Conservation (phyloP, 2,113 vertebrate species). For the Pluvianellus socialis region DNA sequence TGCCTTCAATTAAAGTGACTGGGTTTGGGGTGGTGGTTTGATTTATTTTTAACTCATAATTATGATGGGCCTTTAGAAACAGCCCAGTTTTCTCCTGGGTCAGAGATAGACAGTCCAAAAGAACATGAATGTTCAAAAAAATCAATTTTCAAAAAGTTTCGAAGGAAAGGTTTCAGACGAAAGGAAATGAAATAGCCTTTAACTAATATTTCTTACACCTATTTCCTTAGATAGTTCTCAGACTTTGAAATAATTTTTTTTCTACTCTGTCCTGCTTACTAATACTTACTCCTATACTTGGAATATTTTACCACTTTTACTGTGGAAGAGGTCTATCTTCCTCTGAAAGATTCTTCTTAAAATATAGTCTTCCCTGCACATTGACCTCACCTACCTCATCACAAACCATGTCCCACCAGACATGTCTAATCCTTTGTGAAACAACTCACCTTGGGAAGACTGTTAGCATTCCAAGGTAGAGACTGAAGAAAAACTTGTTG, state of each 20-base stretch:
- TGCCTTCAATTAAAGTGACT: not conserved
- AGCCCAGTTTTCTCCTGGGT: not conserved
- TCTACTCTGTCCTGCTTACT: not conserved
- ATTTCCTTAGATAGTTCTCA: not conserved
- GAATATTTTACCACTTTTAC: not conserved
- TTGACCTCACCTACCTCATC: not conserved
- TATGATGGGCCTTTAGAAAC: not conserved
- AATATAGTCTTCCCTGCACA: not conserved
- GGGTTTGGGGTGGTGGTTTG: rapidly evolving
- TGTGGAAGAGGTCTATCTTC: not conserved
- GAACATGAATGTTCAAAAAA: not conserved
- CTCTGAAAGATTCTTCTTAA: not conserved
- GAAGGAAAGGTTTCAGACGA: not conserved
- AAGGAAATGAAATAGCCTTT: not conserved
- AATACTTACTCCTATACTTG: not conserved
- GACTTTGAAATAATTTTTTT: not conserved
- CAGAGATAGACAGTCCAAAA: not conserved
- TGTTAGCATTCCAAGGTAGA: not conserved
- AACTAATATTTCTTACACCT: not conserved
- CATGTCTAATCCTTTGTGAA: not conserved
- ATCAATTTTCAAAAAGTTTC: not conserved
- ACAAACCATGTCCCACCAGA: not conserved
- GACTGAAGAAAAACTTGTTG: not conserved
- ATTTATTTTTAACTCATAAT: not conserved
- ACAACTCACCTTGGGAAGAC: not conserved